phyloP scores from a whole-genome alignment of 23 tunicate genomes.

The Trididemnum clinides region DNA sequence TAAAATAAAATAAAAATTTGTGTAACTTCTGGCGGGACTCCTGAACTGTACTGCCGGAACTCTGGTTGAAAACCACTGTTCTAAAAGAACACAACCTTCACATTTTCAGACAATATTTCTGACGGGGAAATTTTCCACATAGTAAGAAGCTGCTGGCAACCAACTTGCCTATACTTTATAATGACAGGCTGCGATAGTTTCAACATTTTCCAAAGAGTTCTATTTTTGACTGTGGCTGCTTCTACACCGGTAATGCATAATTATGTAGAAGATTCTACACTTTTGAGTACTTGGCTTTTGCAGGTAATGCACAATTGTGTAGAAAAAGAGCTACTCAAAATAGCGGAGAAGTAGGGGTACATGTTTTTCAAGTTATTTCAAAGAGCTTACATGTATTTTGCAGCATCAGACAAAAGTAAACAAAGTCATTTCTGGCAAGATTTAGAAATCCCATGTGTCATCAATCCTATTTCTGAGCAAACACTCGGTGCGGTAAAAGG shows the following conservation, averaged over 20 bases:
- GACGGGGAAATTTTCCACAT: not conserved
- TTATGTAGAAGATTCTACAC: conserved; percentile 13
- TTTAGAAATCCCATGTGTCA: too few relatives aligned
- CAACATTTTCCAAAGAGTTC: not conserved
- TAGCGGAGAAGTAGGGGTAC: too few relatives aligned
- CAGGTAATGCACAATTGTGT: conserved; percentile 6
- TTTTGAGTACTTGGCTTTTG: conserved; percentile 1
- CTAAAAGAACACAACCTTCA: conserved; percentile 20
- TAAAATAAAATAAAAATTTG: too few relatives aligned
- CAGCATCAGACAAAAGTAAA: too few relatives aligned
- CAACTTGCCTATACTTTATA: conserved; percentile 17
- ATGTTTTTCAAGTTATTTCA: not conserved
- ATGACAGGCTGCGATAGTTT: not conserved
- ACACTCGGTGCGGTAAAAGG: not conserved
- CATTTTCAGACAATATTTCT: not conserved
- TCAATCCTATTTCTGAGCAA: not conserved
- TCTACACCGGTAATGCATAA: not conserved
- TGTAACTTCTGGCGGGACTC: too few relatives aligned
- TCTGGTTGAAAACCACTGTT: not conserved
- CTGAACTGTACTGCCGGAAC: not conserved
- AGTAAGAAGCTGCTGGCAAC: conserved; percentile 27
- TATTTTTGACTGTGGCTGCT: not conserved
- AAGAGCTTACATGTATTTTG: not conserved
- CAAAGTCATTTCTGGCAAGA: too few relatives aligned
- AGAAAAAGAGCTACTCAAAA: too few relatives aligned